Base-by-base conservation (phyloP, 2,888 invertebrate genomes). In the Sipha maydis region DNA sequence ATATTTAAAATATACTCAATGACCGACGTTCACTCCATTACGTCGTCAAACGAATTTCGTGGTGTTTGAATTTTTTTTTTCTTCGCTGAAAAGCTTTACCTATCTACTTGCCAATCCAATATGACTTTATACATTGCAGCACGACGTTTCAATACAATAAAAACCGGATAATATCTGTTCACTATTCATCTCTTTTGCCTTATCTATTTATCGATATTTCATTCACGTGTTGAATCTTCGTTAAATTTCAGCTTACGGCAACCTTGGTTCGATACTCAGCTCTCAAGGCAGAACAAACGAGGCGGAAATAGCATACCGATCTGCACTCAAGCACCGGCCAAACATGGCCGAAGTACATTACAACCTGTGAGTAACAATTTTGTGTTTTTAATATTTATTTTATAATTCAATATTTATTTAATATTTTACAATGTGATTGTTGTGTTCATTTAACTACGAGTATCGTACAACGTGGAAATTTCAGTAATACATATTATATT, bases 341-440 rank as follows among this genome's bases (percentile, higher is more conserved):
- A 99, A 98, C 93, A 99, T 99, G 98, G 99, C 99, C 89, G 99
- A 99, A 93, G 98, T 98, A 90, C 98, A 99, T 93, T 99, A 99
- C 93, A 99, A 99, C 93, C 86, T 91, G 91, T 91, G 89, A 91
- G 91, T 91, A 48, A 48, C 3, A 11, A 48, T 48, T 14, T 48
- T 48, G 48, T 80, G 28, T 75, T 71, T 56, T 71, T 56, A 9
- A 75, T 11, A 5, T 48, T 48, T 48, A 11, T 28, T 48, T 31
- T 71, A 9, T 67, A 17, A 67, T 67, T n/a, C 3, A 5, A 61
- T 5, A 34, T 28, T 79, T 7, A 28, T 14, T 25, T 38, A 61
- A 73, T 76, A 48, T 78, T 71, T 17, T 73, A 14, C 38, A 69
- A 21, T 80, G 28, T 41, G 48, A 34, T 25, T 21, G 25, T 14